Evolutionary conservation across 2,797 vertebrate species (phyloP).

Genomic region (Pseudochirops corinnae): DNA sequence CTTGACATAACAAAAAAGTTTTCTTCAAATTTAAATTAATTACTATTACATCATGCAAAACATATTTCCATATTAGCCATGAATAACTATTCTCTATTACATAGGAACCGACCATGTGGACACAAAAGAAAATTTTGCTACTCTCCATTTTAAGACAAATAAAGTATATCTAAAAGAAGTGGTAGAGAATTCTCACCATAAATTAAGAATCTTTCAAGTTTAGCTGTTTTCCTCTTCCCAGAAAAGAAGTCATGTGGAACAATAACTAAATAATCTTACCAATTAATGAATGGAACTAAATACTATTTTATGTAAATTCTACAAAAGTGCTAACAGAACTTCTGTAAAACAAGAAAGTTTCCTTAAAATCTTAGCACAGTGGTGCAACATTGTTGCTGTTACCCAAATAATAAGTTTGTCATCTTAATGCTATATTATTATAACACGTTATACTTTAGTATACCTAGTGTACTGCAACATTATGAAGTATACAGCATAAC

Average conservation of each 20-base stretch:
- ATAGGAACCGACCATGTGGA: neutral
- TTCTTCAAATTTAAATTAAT: too few relatives aligned
- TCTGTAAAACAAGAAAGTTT: constrained; percentile 28
- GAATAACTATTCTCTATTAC: neutral
- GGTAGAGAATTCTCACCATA: neutral
- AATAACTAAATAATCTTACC: constrained; percentile 7
- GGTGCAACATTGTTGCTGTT: neutral
- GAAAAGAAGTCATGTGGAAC: constrained; percentile 21
- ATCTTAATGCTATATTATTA: neutral
- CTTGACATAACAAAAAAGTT: too few relatives aligned
- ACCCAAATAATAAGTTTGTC: neutral
- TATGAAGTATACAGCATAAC: neutral
- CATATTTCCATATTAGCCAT: neutral
- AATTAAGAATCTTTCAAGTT: neutral
- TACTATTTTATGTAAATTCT: neutral
- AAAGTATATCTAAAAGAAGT: neutral
- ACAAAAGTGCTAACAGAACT: constrained; percentile 34
- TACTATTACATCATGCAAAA: neutral
- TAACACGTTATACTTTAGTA: neutral
- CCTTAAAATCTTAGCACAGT: constrained; percentile 21
- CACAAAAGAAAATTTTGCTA: neutral
- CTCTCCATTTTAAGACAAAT: neutral
- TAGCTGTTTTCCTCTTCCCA: constrained; percentile 13
- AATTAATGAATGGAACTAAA: constrained; percentile 33
- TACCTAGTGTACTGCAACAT: neutral